Base-by-base conservation (phyloP, 2,888 invertebrate species). In the Scelioninae gen. 2 region DNA sequence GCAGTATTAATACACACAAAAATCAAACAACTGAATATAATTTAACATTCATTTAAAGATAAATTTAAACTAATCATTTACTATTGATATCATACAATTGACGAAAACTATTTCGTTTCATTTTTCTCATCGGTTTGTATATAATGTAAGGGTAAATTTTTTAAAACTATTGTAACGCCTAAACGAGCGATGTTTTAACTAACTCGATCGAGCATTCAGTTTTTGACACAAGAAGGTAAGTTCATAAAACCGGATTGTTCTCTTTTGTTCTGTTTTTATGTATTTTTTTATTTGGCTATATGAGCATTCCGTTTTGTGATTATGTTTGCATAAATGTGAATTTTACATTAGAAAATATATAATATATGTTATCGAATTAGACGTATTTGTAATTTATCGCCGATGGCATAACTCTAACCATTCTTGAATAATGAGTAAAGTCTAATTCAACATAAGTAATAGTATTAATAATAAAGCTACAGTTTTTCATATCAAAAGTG, bases 291-390 rank as follows among this genome's bases (percentile, higher is more conserved):
- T 43, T 43, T 1, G 1, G 16, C 11, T 11, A 35, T 2, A 2
- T 11, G 2, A 35, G 6, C 13, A 35, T 35, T 13, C 13, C 11
- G n/a, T 35, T 39, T 15, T 9, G 15, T 11, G 16, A 39, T 39
- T 39, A 39, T 39, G 39, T 39, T 39, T 39, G 39, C 15, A 39
- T 16, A 9, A 22, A 45, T 22, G 22, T 22, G 45, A 22, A 45
- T 35, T 22, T 22, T 45, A 22, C 22, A 45, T 3, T 11, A 22
- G 22, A n/a, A 43, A 45, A 7, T 11, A n/a, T 45, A 13, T 22
- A 11, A 22, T 45, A 22, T 11, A 19, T 22, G 1, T 11, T 11
- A 13, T 41, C 19, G n/a, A n/a, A 18, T 19, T 5, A 35, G 11
- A 2, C n/a, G 1, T 45, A 11, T 11, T 45, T 45, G 19, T 45